These are phyloP conservation scores for Machimus atricapillus DNA, from an alignment of 2,888 invertebrate genomes.

Conservation along the genomic window DNA sequence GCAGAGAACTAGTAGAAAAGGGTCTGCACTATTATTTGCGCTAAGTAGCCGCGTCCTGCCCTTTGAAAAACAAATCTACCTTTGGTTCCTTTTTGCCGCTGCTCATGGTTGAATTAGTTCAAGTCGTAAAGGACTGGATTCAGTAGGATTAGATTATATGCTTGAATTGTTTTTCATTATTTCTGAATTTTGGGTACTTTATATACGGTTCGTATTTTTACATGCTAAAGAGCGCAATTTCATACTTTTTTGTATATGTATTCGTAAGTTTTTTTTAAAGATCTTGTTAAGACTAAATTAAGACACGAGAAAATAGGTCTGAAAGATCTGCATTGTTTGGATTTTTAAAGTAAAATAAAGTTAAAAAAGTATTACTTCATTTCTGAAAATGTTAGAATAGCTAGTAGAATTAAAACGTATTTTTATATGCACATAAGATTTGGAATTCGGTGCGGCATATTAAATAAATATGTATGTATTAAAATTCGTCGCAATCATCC, in stretches of 20 bases:
- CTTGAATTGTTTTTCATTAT: neutral
- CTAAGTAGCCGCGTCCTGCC: slow-evolving; percentile 15
- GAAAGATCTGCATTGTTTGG: too few relatives aligned
- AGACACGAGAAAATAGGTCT: too few relatives aligned
- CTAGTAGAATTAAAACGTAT: too few relatives aligned
- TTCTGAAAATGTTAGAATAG: too few relatives aligned
- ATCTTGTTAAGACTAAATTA: too few relatives aligned
- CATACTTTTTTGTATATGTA: neutral
- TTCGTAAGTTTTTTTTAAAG: too few relatives aligned
- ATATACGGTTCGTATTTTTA: neutral
- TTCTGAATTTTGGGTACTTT: neutral
- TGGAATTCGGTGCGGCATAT: too few relatives aligned
- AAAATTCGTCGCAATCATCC: neutral
- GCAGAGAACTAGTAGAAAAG: neutral
- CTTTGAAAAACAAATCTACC: neutral
- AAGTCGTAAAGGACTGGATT: neutral
- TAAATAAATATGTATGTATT: too few relatives aligned
- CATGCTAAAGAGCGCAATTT: neutral
- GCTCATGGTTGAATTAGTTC: neutral
- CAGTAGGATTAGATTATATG: neutral
- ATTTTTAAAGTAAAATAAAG: too few relatives aligned
- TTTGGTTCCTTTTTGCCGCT: neutral
- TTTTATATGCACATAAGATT: too few relatives aligned
- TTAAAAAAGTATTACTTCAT: too few relatives aligned
- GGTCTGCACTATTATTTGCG: neutral